Evolutionary conservation across 2,888 invertebrate species (phyloP).

Genomic region (Mesodorylaimus sp.): DNA sequence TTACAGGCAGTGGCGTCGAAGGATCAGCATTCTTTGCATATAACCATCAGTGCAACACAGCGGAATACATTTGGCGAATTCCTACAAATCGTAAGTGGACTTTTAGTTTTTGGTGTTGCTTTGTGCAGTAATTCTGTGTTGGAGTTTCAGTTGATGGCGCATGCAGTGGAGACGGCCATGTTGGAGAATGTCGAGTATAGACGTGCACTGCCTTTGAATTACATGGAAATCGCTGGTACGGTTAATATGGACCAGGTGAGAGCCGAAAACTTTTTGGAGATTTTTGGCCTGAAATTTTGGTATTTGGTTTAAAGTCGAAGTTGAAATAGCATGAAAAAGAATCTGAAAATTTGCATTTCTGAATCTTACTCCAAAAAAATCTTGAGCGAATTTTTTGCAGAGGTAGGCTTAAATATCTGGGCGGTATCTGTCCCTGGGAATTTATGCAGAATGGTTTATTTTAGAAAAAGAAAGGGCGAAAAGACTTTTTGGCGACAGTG

Average conservation of each 20-base stretch:
- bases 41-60: constrained; percentile 80
- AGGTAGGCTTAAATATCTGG: too few relatives aligned
- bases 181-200: constrained; percentile 51
- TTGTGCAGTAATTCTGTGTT: neutral
- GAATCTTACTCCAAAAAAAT: neutral
- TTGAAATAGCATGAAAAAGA: neutral
- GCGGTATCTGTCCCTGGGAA: too few relatives aligned
- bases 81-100: constrained; percentile 48
- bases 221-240: constrained; percentile 51
- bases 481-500: constrained; percentile 39
- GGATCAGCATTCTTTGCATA: constrained; percentile 69
- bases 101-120: neutral
- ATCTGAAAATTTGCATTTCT: neutral
- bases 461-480: constrained; percentile 18
- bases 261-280: neutral
- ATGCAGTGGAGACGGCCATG: constrained; percentile 53
- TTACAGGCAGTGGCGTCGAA: constrained; percentile 61
- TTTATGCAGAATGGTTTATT: constrained; percentile 3
- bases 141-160: constrained; percentile 41
- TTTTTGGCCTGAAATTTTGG: neutral
- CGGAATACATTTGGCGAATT: constrained; percentile 74
- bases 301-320: neutral
- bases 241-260: neutral
- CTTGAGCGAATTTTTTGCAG: neutral
- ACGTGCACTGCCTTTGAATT: constrained; percentile 57